Evolutionary conservation across 1,140 invertebrate genomes (phyloP), one percentile per base, ranked within the genome.

Genomic region (Pteromalus puparum): DNA sequence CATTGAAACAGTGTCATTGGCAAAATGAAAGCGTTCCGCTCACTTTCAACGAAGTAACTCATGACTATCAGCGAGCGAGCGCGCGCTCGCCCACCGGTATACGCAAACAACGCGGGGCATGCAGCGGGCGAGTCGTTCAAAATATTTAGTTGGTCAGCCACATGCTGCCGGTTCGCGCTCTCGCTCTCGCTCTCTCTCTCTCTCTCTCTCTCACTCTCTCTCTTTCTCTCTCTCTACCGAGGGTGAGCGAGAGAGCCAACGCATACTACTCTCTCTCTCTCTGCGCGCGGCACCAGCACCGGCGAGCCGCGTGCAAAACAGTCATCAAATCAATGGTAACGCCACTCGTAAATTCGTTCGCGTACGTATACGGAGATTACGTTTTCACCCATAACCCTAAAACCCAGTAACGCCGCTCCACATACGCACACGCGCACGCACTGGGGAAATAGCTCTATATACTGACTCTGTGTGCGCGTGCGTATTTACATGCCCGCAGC

Each of bases 281-380:
- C 30, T 34, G 30, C 30, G 53, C 18, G 53, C 28, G 26, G 18
- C 73, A 46, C 72, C 15, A 70, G 18, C 21, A 21, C 18, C 46
- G 75, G 48, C n/a, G 46, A 79, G 70, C 74, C 86, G 85, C 67
- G 86, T 79, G 85, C 81, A 77, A 87, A 87, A 77, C 74, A 86
- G 86, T 89, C 87, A 84, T 90, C 88, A 86, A 90, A 89, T 88
- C 88, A 87, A 82, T 87, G 80, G 79, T 81, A 87, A 87, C 86
- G 87, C 87, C 86, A 87, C 83, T 87, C 87, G 86, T 90, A 89
- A 88, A 90, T 88, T 90, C 86, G 83, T 88, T 87, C 77, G 82
- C 86, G 46, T 79, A 61, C 85, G 78, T 76, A 38, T 38, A 83
- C 83, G 87, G 88, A 90, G 88, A 90, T 88, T 90, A 87, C 87